These are phyloP conservation scores for Pachyramphus minor DNA, from an alignment of 2,113 vertebrate species.

Conservation along the genomic window DNA sequence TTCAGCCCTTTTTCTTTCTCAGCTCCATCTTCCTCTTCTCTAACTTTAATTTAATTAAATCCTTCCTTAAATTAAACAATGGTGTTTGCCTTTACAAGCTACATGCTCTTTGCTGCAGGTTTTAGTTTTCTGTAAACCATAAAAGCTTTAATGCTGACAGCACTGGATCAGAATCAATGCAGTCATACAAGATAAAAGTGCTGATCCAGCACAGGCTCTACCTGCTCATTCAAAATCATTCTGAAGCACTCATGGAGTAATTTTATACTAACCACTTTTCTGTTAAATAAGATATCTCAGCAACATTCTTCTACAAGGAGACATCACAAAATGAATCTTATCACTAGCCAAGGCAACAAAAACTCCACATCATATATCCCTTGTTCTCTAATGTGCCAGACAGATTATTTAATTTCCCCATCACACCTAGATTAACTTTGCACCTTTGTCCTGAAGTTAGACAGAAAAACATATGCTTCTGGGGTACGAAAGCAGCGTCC, in stretches of 20 bases:
- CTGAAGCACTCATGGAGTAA: not conserved
- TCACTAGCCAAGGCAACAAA: not conserved
- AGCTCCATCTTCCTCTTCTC: not conserved
- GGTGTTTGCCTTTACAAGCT: not conserved
- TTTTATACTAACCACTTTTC: not conserved
- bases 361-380: not conserved
- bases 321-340: not conserved
- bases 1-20: not conserved
- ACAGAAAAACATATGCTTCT: not conserved
- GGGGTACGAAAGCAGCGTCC: not conserved
- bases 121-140: too few species aligned
- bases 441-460: not conserved
- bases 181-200: not conserved
- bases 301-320: not conserved
- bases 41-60: not conserved
- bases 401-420: not conserved
- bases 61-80: not conserved
- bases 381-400: not conserved
- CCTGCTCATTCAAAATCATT: not conserved
- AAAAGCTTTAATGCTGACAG: conserved; percentile 13
- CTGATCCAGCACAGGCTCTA: conserved; percentile 1
- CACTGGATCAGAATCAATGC: not conserved
- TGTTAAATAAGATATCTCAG: not conserved
- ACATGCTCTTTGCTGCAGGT: not conserved
- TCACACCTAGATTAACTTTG: not conserved